Base-by-base conservation (phyloP, 1,140 invertebrate genomes). In the Apis florea region DNA sequence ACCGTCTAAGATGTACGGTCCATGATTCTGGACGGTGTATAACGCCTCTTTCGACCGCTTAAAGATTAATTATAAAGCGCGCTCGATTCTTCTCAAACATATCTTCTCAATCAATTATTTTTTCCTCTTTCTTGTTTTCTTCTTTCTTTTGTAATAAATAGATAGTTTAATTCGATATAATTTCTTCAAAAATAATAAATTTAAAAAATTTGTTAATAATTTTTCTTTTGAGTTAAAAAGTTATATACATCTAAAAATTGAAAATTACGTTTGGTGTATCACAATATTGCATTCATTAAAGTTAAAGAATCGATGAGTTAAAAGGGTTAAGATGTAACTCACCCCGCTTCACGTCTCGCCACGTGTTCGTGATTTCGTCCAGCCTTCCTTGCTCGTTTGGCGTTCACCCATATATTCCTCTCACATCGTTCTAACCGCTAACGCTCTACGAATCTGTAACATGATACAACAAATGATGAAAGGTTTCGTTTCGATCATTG, bases 321-420 rank as follows among this genome's bases (percentile, higher is more conserved):
- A 12, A 40, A 31, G 58, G 15, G 21, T n/a, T 47, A 12, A 8
- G 3, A 47, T 11, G 40, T 47, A 61, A 89, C 91, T 92, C 59
- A 93, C 92, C 92, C 92, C 90, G 92, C 92, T 92, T 93, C 64
- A 93, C 85, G 90, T 92, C 92, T 74, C 88, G 87, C 91, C 91
- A 93, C 90, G 91, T 91, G 86, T 91, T 93, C 92, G 91, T 92
- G 88, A 93, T 92, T 93, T 92, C 91, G 91, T 87, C 84, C 85
- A 87, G 79, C 91, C 79, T 91, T 79, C 79, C 79, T 87, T 79
- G 78, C 80, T 77, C 77, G 81, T 85, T 85, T 89, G 89, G 85
- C 85, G 82, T 85, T 85, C 80, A 80, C 85, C 76, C 81, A 84
- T 83, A 80, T 83, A 84, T 77, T 83, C 75, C 81, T 88, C 82